Evolutionary conservation across 1,140 invertebrate species (phyloP), one percentile per base, ranked within the genome.

Genomic region (Drosophila nigromelanica): DNA sequence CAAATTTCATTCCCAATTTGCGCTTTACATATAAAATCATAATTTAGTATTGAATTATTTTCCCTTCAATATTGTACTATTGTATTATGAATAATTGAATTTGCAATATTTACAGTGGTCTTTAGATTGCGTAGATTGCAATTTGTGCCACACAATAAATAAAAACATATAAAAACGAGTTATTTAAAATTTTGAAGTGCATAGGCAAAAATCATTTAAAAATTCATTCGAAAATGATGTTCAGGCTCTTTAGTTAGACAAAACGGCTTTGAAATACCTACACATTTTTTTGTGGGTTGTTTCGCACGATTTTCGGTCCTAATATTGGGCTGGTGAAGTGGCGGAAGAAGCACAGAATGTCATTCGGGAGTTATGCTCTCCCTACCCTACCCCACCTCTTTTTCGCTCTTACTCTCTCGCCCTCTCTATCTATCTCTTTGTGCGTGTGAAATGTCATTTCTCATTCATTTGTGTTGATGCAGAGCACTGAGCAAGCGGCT

Each of bases 391-490:
- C 30, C 18, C 18, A 18, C 18, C 18, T 2, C 18, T 18, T 60
- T n/a, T n/a, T n/a, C n/a, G n/a, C 6, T 15, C 6, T 6, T 2
- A 12, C 40, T 7, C 2, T 12, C 33, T 40, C 14, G 0, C 14
- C 10, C 15, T 14, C 12, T 24, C 3, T n/a, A 4, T 6, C 3
- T 15, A 14, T 21, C n/a, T 15, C 11, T n/a, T 7, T 67, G 15
- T 14, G 18, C 48, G 21, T 35, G 51, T 35, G 51, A 68, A 68
- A 68, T 60, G 52, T 18, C 45, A 59, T 73, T 68, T 60, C 50
- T 37, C 54, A 73, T 73, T 68, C 70, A 71, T 72, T 67, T 72
- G 43, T 42, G 61, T 48, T 24, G 18, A 24, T 40, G 62, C 51
- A 47, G 12, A 48, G 48, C 56, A n/a, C 48, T 63, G 60, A 52